Evolutionary conservation across 2,113 vertebrate species (phyloP), one percentile per base, ranked within the genome.

Genomic region (Anhinga rufa): DNA sequence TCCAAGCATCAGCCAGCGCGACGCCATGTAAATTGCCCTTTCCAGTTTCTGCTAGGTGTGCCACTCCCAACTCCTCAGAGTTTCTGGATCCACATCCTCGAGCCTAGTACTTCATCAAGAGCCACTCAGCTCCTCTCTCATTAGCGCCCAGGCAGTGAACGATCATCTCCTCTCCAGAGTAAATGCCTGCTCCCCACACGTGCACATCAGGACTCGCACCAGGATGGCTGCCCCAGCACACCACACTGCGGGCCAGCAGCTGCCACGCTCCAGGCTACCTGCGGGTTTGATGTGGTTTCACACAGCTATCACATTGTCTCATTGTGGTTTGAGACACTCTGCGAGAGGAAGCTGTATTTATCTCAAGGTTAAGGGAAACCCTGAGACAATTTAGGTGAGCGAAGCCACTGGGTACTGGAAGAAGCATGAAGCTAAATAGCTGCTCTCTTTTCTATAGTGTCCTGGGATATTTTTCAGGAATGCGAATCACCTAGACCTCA

Each of bases 131-230:
- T 58, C 57, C 29, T 60, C 51, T 71, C 51, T 52, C 29, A 31
- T 51, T 40, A 58, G 31, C 29, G 66, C n/a, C 19, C 25, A 52
- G 44, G 38, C 38, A 79, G 44, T 8, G 12, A 54, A 44, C 70
- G n/a, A 31, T 42, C 5, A 20, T 15, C 62, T 29, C 25, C 31
- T 34, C 38, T 81, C 20, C 78, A 17, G 7, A 44, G 14, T 32
- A 68, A 74, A 74, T 15, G 10, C 28, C 60, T 68, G n/a, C 52
- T 74, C 19, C 32, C 10, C 31, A 10, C 46, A 17, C 8, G 3
- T 0, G 0, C 1, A 7, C 1, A 1, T 38, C 32, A 13, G 34
- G 44, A 26, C 40, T 46, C 2, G 0, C 49, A 20, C 13, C 36
- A 34, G 55, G 70, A 57, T 1, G 6, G 31, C 40, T 36, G 40